These are phyloP conservation scores for Telmatherina bonti DNA, from an alignment of 2,797 vertebrate genomes.

Conservation along the genomic window DNA sequence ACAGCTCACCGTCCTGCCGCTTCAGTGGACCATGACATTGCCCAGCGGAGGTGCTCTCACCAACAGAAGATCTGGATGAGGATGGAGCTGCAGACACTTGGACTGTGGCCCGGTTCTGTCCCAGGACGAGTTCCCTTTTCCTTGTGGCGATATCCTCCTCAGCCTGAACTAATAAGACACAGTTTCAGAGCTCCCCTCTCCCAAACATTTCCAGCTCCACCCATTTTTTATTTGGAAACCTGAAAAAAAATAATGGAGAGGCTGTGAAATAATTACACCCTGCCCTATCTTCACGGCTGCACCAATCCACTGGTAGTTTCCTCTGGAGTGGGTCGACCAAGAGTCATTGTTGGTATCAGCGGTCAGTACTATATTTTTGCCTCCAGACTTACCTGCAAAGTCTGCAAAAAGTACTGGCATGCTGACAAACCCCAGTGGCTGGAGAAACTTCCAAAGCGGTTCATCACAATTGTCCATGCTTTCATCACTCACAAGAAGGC, in stretches of 20 bases:
- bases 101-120: neutral
- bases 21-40: too few relatives aligned
- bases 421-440: neutral
- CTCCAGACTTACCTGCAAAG: neutral
- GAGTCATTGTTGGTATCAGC: neutral
- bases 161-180: slow-evolving; percentile 3
- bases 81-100: neutral
- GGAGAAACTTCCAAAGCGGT: neutral
- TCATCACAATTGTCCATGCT: neutral
- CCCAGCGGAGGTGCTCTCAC: neutral
- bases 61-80: neutral
- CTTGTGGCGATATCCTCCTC: neutral
- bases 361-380: neutral
- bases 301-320: neutral
- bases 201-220: slow-evolving; percentile 8
- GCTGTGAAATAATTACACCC: neutral
- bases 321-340: neutral
- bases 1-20: too few relatives aligned
- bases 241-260: neutral
- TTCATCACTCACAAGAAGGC: neutral
- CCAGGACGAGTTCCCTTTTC: neutral
- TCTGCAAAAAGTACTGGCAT: neutral
- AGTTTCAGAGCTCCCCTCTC: fast-evolving
- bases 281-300: neutral
- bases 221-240: slow-evolving; percentile 13